phyloP scores from a whole-genome alignment of 2,797 vertebrate species.

The Anisognathus igniventris region DNA sequence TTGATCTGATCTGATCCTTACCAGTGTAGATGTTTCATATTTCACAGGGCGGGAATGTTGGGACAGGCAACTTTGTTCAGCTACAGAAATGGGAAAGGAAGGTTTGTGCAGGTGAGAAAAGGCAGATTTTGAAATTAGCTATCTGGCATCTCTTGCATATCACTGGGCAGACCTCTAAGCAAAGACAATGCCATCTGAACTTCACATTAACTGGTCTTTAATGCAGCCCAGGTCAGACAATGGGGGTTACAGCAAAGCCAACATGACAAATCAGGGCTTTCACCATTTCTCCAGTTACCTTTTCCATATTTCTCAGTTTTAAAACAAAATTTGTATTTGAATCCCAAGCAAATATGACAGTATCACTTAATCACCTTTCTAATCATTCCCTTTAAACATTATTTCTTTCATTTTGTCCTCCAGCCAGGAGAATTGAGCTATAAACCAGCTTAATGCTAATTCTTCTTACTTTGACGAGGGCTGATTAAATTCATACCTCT shows the following conservation, averaged over 20 bases:
- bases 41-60: not conserved
- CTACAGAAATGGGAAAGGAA: not conserved
- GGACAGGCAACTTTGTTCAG: not conserved
- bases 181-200: not conserved
- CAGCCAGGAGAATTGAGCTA: conserved; percentile 30
- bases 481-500: conserved; percentile 53
- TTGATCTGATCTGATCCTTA: not conserved
- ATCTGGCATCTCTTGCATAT: not conserved
- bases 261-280: not conserved
- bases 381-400: not conserved
- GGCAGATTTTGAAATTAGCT: not conserved
- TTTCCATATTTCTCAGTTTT: not conserved
- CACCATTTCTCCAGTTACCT: not conserved
- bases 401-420: conserved; percentile 7
- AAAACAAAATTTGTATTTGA: not conserved
- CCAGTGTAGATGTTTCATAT: not conserved
- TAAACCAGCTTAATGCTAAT: conserved; percentile 11
- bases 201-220: not conserved
- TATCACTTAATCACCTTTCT: conserved; percentile 3
- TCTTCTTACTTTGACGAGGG: conserved; percentile 38
- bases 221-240: not conserved
- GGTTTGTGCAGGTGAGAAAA: not conserved
- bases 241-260: not conserved
- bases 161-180: not conserved
- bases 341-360: not conserved